Base-by-base conservation (phyloP, 2,113 vertebrate species). In the Copsychus sechellarum region DNA sequence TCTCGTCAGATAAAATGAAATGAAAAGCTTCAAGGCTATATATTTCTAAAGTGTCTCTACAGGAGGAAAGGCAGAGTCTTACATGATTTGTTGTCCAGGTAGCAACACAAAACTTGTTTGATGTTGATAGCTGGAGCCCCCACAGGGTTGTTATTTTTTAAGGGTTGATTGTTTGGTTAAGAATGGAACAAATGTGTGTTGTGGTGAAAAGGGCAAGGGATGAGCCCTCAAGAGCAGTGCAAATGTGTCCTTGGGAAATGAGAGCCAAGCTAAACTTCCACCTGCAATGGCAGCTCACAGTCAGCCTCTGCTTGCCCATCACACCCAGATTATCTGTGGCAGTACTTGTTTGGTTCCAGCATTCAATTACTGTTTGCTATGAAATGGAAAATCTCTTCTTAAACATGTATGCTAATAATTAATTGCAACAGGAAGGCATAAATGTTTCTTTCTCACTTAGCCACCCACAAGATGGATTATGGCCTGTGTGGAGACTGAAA, bases 1-100 rank as follows among this genome's bases (percentile, higher is more conserved):
- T 20, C 72, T 20, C 2, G 5, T 76, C 21, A 28, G 45, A 5
- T 17, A 6, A 71, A 73, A 15, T 2, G 31, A 51, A 78, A 34
- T 40, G 0, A 50, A 77, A 64, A 65, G 1, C 50, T 53, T 53
- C 6, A 15, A 19, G 47, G 28, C 8, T 45, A 0, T 25, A 0
- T 33, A 23, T 43, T 48, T 80, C 36, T 62, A 0, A 43, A 47
- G 15, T 6, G 19, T 5, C 42, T n/a, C 3, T 4, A 5, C 1
- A 13, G 26, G 42, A 36, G 42, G 76, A 34, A 66, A 81, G 31
- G 26, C 24, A 72, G 54, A 22, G 22, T 24, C 9, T 45, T 28
- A 20, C 2, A 1, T 31, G 43, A 48, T 51, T 67, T 81, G 25
- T 62, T 95, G 51, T 47, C 24, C 12, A 62, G 43, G 48, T 78